A percentile compares a stretch with the other conserved stretches of the same genome.
These are phyloP conservation scores for Sphaerophoria rueppellii DNA, from an alignment of 2,888 invertebrate species.

Conservation along the genomic window DNA sequence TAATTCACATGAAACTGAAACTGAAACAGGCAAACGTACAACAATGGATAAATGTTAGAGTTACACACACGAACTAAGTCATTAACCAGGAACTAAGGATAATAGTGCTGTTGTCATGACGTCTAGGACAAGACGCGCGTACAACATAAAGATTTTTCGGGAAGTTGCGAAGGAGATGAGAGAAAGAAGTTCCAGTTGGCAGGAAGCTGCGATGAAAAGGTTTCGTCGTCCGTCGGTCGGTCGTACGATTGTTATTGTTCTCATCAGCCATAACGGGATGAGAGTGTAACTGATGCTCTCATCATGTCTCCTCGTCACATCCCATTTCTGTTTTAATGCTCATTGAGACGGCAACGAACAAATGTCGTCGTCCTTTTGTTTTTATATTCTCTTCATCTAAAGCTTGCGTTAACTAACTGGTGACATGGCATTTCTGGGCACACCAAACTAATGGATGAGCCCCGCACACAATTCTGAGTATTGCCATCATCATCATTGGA, in stretches of 20 bases:
- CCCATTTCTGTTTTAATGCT: constrained; percentile 39
- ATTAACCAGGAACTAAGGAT: constrained; percentile 67
- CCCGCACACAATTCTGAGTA: constrained; percentile 12
- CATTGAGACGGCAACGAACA: constrained; percentile 13
- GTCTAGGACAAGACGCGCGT: constrained; percentile 3
- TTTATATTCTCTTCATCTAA: not conserved
- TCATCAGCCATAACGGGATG: not conserved
- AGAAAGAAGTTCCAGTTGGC: constrained; percentile 1
- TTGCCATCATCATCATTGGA: constrained; percentile 41
- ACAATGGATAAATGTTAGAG: constrained; percentile 68
- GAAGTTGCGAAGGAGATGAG: constrained; percentile 6
- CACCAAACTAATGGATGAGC: constrained; percentile 36
- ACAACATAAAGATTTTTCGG: constrained; percentile 4
- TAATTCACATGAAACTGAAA: not conserved
- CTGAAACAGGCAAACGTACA: constrained; percentile 58
- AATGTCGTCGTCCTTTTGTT: not conserved
- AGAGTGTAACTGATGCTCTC: constrained; percentile 50
- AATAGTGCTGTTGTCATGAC: constrained; percentile 65
- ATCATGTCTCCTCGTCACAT: constrained; percentile 16
- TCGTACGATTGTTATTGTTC: no score
- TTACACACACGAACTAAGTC: constrained; percentile 69
- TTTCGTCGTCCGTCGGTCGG: not conserved
- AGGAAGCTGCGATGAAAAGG: not conserved
- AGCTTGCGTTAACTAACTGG: constrained; percentile 53
- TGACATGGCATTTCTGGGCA: constrained; percentile 60